Base-by-base conservation (phyloP, 1,140 invertebrate species). In the Calosoma granatense region DNA sequence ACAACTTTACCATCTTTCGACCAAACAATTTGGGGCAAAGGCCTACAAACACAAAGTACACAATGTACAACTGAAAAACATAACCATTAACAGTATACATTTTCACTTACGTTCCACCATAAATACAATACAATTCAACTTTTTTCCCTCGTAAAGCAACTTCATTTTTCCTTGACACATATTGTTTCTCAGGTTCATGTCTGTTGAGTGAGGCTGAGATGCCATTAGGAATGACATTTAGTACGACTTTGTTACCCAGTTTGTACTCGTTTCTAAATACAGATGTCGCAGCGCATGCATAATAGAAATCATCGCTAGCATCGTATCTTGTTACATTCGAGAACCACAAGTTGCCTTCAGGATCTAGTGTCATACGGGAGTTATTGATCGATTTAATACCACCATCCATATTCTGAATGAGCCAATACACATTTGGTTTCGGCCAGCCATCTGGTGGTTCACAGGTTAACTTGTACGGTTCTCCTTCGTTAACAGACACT, bases 401-500 rank as follows among this genome's bases (percentile, higher is more conserved):
- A 20, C 88, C 90, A 47, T 81, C 78, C 0, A 80, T 78, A 63
- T 87, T 83, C 70, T 92, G 86, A 43, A 93, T 84, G 63, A 96
- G 80, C 93, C 94, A 97, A 69, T 94, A 91, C 0, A 97, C 91
- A 53, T 84, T 88, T 0, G 94, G 94, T 69, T 90, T 94, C 1
- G 94, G 94, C 81, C 91, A 95, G 64, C 94, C 94, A 67, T 93
- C 90, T 0, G 93, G 93, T 1, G 93, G 91, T 65, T 90, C 82
- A 67, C 94, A 97, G 1, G 82, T 82, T 22, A 97, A 69, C 64
- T 89, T 88, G 72, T 87, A 90, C 0, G 92, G 92, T 22, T 90
- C 81, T 11, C 94, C 94, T 74, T 97, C 93, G 14, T 85, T 78
- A 0, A 88, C 91, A 39, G 72, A 77, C 1, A 86, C 54, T 0